phyloP scores from a whole-genome alignment of 2,113 vertebrate species.

The Calonectris borealis region DNA sequence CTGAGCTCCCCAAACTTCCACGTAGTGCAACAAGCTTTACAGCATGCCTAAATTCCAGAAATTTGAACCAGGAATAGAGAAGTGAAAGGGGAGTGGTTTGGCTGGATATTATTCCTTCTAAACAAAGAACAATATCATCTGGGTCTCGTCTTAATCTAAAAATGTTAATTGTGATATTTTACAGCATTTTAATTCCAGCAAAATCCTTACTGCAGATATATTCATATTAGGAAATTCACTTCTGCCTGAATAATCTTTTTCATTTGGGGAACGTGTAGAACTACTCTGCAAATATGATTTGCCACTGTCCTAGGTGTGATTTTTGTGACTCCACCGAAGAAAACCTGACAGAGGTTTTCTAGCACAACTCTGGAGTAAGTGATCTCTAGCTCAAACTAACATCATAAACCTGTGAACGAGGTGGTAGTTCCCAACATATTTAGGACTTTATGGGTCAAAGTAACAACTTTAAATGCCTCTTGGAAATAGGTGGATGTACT shows the following conservation, averaged over 20 bases:
- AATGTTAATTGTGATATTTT: neutral
- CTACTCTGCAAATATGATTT: neutral
- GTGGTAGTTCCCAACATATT: neutral
- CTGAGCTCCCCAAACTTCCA: neutral
- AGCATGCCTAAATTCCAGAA: neutral
- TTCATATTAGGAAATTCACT: neutral
- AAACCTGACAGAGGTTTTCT: neutral
- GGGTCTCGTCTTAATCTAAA: neutral
- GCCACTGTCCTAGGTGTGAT: neutral
- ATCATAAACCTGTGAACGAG: neutral
- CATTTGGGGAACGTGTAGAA: neutral
- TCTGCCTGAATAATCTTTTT: neutral
- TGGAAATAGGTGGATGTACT: neutral
- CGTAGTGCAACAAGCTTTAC: neutral
- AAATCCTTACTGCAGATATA: neutral
- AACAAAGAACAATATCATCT: neutral
- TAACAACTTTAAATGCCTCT: neutral
- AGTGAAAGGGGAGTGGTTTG: neutral
- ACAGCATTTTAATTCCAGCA: neutral
- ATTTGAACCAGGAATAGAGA: neutral
- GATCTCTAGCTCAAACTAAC: neutral
- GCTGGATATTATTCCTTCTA: neutral
- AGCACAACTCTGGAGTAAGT: neutral
- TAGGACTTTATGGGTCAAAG: neutral
- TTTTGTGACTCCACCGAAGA: neutral